These are phyloP conservation scores for Papilio polytes DNA, from an alignment of 1,140 invertebrate genomes.

Conservation along the genomic window DNA sequence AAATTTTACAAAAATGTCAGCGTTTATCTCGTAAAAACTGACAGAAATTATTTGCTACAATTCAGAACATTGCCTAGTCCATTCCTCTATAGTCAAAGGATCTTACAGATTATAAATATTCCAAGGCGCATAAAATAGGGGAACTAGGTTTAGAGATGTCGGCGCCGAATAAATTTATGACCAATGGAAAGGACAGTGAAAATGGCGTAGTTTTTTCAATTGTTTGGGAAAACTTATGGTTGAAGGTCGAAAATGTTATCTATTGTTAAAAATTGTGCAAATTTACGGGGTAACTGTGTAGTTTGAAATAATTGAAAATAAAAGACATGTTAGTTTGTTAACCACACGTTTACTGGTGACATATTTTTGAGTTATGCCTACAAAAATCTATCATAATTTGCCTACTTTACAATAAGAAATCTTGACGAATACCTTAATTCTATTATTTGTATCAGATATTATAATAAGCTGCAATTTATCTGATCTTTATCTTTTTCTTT, in stretches of 20 bases:
- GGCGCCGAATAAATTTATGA: neutral
- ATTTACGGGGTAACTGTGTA: neutral
- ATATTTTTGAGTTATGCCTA: too few species aligned
- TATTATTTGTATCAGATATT: neutral
- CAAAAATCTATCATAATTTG: too few species aligned
- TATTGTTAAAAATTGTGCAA: neutral
- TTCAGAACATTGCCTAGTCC: neutral
- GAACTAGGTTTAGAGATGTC: conserved; percentile 19
- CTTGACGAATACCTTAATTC: neutral
- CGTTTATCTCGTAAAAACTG: neutral
- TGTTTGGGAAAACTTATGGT: neutral
- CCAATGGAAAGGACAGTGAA: neutral
- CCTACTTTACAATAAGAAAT: too few species aligned
- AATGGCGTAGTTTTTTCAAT: conserved; percentile 13
- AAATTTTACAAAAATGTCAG: too few species aligned
- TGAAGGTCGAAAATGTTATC: neutral
- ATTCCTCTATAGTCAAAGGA: neutral
- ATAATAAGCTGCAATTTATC: neutral
- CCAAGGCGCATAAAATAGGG: conserved; percentile 24
- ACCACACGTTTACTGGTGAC: too few species aligned
- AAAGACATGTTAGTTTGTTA: too few species aligned
- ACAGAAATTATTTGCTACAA: too few species aligned
- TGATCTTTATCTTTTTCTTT: too few species aligned
- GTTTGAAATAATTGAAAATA: too few species aligned
- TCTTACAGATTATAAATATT: conserved; percentile 19